Base-by-base conservation (phyloP, 2,797 vertebrate genomes). In the Poecilia gillii region DNA sequence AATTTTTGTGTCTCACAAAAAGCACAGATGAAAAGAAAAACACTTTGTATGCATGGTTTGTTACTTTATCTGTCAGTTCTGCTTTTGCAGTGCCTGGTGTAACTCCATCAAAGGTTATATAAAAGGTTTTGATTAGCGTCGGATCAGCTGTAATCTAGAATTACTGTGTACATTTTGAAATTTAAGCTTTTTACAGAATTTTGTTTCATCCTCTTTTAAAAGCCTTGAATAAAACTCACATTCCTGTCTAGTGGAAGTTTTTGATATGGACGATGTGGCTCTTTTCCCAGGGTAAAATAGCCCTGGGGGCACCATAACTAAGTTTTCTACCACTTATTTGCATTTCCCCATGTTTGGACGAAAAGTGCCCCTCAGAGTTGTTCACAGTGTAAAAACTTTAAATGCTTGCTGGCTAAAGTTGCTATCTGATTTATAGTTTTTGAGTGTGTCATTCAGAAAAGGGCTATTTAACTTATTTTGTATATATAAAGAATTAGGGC, bases 51-150 rank as follows among this genome's bases (percentile, higher is more conserved):
- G 49, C 36, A 23, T 53, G 9, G 13, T 55, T 25, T 39, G 20
- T 53, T 66, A 64, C 33, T 36, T 18, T 36, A 39, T 66, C 33
- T 36, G 33, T 39, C 16, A 66, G 62, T 41, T 33, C 45, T 49
- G 46, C n/a, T 33, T 16, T 72, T 80, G 59, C 76, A 77, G 89
- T 73, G 66, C 72, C 72, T 73, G 36, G 75, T 80, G 77, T 76
- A 75, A 70, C 86, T 84, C 86, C 68, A 88, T 82, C 53, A 94
- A 95, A 96, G 94, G 93, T 95, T 94, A 94, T 75, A 81, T 72
- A 87, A 85, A 36, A 85, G 90, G 81, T 90, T 92, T 85, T 8
- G 81, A 92, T 92, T 95, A 94, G 95, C 89, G 94, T 92, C 90
- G 91, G 93, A 91, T 81, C 81, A 14, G 85, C 89, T 93, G 92